Conservation (phyloP, 2,888 invertebrate genomes). For the Lasioglossum pauxillum region DNA sequence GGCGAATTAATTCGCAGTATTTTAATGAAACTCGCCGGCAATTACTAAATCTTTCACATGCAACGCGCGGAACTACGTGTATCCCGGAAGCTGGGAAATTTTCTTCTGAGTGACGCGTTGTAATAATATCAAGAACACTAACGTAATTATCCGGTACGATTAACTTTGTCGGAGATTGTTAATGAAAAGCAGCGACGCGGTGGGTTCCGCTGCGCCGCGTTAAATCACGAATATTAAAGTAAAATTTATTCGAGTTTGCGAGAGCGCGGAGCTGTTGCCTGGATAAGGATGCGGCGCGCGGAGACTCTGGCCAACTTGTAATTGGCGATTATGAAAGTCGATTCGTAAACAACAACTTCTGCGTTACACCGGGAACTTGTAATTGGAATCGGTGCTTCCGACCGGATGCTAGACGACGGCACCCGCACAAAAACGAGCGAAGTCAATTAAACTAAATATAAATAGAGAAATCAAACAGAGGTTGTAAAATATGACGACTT, state of each 20-base stretch:
- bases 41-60: background rate
- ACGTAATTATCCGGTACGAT: constrained; percentile 39
- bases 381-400: background rate
- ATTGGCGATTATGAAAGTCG: constrained; percentile 10
- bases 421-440: background rate
- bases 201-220: constrained; percentile 9
- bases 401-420: background rate
- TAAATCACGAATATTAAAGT: constrained; percentile 8
- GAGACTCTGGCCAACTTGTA: background rate
- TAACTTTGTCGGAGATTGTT: constrained; percentile 47
- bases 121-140: constrained; percentile 31
- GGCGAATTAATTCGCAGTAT: background rate
- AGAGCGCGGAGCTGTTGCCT: background rate
- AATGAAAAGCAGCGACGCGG: constrained; percentile 29
- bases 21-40: background rate
- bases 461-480: background rate
- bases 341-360: constrained; percentile 16
- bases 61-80: too few species aligned
- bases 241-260: constrained; percentile 34
- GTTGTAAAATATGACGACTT: background rate
- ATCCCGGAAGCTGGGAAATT: background rate
- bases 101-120: constrained; percentile 9
- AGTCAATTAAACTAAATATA: background rate
- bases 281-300: background rate
- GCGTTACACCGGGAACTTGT: background rate